These are phyloP conservation scores for Onychostruthus taczanowskii DNA, from an alignment of 2,113 vertebrate genomes.

Conservation along the genomic window DNA sequence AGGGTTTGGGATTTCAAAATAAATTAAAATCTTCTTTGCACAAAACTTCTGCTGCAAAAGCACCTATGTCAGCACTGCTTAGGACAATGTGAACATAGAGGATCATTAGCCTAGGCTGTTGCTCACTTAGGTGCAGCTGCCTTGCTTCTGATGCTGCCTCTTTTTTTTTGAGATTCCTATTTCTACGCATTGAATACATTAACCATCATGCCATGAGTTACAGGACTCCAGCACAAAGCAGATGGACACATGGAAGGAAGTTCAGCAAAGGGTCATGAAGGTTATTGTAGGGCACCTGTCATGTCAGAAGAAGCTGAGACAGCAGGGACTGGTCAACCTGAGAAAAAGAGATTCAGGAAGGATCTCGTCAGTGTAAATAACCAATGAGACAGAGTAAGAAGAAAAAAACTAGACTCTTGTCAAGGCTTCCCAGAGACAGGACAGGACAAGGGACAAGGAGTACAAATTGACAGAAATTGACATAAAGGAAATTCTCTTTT, in stretches of 20 bases:
- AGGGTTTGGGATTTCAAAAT: not conserved
- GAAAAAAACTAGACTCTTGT: not conserved
- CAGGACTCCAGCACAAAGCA: not conserved
- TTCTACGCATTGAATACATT: not conserved
- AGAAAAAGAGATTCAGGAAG: not conserved
- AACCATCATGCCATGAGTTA: not conserved
- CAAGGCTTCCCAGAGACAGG: not conserved
- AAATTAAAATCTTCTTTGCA: not conserved
- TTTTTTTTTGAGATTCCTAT: not conserved
- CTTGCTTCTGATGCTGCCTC: not conserved
- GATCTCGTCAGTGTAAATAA: not conserved
- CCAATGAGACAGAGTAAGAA: not conserved
- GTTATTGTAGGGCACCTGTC: not conserved
- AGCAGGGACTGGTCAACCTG: not conserved
- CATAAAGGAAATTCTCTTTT: not conserved
- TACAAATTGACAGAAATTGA: not conserved
- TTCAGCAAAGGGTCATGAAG: not conserved
- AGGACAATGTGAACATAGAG: not conserved
- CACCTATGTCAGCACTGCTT: not conserved
- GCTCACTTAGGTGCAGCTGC: not conserved
- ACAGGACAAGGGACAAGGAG: not conserved
- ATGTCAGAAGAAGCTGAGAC: not conserved
- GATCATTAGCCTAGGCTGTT: not conserved
- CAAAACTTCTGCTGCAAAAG: not conserved
- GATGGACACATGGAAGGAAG: not conserved